Evolutionary conservation across 2,113 vertebrate genomes (phyloP).

Genomic region (Microcebus jonahi): DNA sequence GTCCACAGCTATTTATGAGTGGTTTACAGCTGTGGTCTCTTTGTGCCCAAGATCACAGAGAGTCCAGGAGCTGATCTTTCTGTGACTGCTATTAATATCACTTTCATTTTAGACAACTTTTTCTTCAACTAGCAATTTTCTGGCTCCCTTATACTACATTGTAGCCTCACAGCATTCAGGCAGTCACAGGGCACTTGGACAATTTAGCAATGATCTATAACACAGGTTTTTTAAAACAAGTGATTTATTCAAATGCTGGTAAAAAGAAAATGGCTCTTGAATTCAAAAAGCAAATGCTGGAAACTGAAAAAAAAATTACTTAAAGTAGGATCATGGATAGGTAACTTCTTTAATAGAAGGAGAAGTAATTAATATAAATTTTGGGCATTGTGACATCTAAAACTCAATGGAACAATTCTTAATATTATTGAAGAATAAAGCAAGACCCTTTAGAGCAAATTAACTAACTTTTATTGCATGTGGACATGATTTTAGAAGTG

Average conservation of each 20-base stretch:
- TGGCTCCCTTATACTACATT: not conserved
- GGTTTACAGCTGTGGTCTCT: slow-evolving; percentile 67
- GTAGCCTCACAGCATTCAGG: not conserved
- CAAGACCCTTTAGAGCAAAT: not conserved
- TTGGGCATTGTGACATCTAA: not conserved
- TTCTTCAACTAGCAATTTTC: slow-evolving; percentile 41
- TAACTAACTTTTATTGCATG: not conserved
- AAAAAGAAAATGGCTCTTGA: slow-evolving; percentile 33
- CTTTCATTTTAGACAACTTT: slow-evolving; percentile 56
- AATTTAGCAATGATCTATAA: slow-evolving; percentile 19
- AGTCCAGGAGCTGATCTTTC: slow-evolving; percentile 31
- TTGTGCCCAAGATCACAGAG: slow-evolving; percentile 11
- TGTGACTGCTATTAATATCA: slow-evolving; percentile 59
- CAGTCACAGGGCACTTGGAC: not conserved
- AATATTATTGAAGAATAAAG: not conserved
- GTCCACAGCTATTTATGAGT: slow-evolving; percentile 57
- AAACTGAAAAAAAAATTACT: not conserved
- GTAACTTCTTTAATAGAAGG: not conserved
- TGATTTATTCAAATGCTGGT: not conserved
- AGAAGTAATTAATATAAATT: not conserved
- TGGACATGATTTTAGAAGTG: not conserved
- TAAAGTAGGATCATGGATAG: not conserved
- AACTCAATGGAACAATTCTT: not conserved
- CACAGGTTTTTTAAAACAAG: slow-evolving; percentile 37
- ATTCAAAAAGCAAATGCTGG: not conserved